These are phyloP conservation scores for Ellobium chinense DNA, from an alignment of 2,888 invertebrate genomes.

Conservation along the genomic window DNA sequence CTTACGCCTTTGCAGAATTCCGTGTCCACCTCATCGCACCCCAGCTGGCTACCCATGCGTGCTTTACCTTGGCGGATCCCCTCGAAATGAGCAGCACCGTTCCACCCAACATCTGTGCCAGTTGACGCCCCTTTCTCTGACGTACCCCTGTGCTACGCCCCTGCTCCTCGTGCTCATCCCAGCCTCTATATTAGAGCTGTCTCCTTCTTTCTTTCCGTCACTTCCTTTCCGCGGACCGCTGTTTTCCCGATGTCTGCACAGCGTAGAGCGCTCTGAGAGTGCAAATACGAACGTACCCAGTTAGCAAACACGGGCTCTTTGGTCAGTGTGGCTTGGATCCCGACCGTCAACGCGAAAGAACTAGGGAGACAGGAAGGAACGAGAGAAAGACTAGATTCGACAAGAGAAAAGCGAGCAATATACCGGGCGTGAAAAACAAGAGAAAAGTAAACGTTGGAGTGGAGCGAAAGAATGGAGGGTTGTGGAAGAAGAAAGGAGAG, in stretches of 20 bases:
- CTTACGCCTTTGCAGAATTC: too few species aligned
- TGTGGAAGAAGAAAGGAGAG: neutral
- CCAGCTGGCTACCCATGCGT: too few species aligned
- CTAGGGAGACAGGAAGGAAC: neutral
- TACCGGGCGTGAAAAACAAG: too few species aligned
- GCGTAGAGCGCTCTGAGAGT: neutral
- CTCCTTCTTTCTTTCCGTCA: neutral
- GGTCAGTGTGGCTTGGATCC: neutral
- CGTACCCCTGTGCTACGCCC: neutral
- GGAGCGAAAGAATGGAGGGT: neutral
- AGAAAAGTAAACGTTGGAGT: neutral
- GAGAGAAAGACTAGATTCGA: neutral
- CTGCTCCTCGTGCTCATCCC: neutral
- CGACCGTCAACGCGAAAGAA: neutral
- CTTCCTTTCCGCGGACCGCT: neutral
- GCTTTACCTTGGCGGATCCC: too few species aligned
- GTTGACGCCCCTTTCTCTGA: neutral
- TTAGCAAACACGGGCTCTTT: neutral
- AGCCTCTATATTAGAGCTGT: neutral
- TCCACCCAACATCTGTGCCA: too few species aligned
- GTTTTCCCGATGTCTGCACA: slow-evolving; percentile 11
- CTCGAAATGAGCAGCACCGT: too few species aligned
- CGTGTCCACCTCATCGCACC: too few species aligned
- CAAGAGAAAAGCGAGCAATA: neutral
- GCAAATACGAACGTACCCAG: slow-evolving; percentile 7